Conservation (phyloP, 2,888 invertebrate genomes). For the Incurvaria masculella region DNA sequence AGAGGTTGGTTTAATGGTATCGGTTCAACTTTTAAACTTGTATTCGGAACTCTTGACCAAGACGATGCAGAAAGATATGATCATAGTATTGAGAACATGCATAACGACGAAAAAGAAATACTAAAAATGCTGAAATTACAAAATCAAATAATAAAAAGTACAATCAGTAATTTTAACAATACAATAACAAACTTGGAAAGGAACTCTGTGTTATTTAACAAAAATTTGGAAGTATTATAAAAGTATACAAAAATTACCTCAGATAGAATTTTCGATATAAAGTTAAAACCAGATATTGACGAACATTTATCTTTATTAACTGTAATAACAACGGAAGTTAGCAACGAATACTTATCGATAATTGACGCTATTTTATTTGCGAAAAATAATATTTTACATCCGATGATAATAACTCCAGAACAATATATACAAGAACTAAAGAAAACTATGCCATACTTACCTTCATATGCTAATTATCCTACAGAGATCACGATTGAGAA, state of each 20-base stretch:
- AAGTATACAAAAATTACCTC: constrained; percentile 11
- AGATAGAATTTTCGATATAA: constrained; percentile 12
- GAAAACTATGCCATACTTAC: constrained; percentile 13
- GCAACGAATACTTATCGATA: constrained; percentile 14
- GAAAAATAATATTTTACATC: constrained; percentile 15
- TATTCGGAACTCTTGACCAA: constrained; percentile 16
- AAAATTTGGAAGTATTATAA: constrained; percentile 15
- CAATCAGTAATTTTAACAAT: constrained; percentile 14
- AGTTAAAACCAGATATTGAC: constrained; percentile 15
- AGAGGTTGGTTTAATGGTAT: constrained; percentile 15
- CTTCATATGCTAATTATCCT: constrained; percentile 13
- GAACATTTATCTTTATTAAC: constrained; percentile 15
- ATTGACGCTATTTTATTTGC: constrained; percentile 15
- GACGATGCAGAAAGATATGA: constrained; percentile 15
- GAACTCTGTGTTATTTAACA: constrained; percentile 13
- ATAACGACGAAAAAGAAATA: constrained; percentile 13
- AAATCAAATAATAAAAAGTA: constrained; percentile 11
- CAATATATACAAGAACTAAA: constrained; percentile 11
- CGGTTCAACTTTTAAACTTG: constrained; percentile 15
- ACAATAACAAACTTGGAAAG: constrained; percentile 12
- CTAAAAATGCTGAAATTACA: constrained; percentile 12
- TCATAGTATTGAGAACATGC: constrained; percentile 14
- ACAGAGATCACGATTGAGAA: constrained; percentile 7
- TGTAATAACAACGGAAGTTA: constrained; percentile 14
- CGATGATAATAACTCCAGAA: constrained; percentile 13